Base-by-base conservation (phyloP, 2,888 invertebrate genomes). In the Aporophyla nigra region DNA sequence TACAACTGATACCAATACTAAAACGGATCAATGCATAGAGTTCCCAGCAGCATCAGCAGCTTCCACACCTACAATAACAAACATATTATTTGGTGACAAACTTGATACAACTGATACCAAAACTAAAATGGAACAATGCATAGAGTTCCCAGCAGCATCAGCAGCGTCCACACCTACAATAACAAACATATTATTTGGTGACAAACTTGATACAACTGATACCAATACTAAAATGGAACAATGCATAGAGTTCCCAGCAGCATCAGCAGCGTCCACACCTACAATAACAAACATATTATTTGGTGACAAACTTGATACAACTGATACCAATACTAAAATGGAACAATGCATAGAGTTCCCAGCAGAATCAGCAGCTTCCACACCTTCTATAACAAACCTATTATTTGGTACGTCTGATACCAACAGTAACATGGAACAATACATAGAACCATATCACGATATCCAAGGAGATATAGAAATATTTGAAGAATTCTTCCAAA, bases 161-260 rank as follows among this genome's bases (percentile, higher is more conserved):
- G 91, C 87, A 33, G 90, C 92, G 2, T 92, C 94, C 0, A 96
- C 96, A 4, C 95, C 96, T 5, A 90, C 93, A 10, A 95, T 96
- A 80, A 91, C 89, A 51, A 93, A 94, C n/a, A 94, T 96, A 86
- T 82, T 96, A 19, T 96, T 95, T 84, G 95, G 95, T 7, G 90
- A 89, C 16, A 91, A 90, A 84, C 68, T 90, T 2, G 90, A 92
- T n/a, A 71, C 85, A 53, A 67, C 54, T 68, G 85, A 70, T 78
- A 66, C 58, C 56, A 82, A 76, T 49, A 67, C 74, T 19, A 81
- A 81, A 71, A 72, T 82, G 0, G 86, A 85, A 51, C 82, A 84
- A 59, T 78, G 78, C 53, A 89, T 87, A 63, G 90, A 72, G 21
- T 82, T 84, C 54, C 79, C 86, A 61, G 84, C 82, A n/a, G 74